Conservation (phyloP, 2,797 vertebrate genomes). For the Mionectes olivaceus region DNA sequence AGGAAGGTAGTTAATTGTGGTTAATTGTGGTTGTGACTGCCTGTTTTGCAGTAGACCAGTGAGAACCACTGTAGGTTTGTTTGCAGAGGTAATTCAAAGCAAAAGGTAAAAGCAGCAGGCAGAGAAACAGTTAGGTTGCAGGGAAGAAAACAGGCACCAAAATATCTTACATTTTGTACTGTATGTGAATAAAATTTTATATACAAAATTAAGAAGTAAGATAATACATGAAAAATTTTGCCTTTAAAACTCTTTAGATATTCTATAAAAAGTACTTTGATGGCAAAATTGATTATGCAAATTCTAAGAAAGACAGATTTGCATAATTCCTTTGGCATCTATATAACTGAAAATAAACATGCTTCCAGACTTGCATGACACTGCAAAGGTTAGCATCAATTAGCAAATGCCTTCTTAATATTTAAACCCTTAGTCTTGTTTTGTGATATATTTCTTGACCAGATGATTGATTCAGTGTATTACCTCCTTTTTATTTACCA, state of each 20-base stretch:
- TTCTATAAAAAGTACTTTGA: background rate
- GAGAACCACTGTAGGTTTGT: accelerated
- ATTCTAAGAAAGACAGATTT: background rate
- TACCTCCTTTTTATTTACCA: background rate
- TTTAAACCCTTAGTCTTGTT: background rate
- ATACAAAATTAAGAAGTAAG: background rate
- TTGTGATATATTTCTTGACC: background rate
- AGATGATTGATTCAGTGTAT: background rate
- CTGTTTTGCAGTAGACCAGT: background rate
- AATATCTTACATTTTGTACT: background rate
- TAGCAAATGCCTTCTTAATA: background rate
- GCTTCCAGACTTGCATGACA: background rate
- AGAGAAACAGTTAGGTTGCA: background rate
- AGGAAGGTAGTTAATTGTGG: background rate
- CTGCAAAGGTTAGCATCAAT: background rate
- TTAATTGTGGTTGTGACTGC: background rate
- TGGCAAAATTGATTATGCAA: background rate
- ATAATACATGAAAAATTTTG: background rate
- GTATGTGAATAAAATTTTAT: background rate
- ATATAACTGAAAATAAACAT: background rate
- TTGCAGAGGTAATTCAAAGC: background rate
- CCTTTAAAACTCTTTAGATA: background rate
- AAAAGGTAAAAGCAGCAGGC: background rate
- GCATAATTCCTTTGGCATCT: background rate
- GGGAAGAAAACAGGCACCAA: background rate